Evolutionary conservation across 2,888 invertebrate species (phyloP).

Genomic region (Holacanthella duospinosa): DNA sequence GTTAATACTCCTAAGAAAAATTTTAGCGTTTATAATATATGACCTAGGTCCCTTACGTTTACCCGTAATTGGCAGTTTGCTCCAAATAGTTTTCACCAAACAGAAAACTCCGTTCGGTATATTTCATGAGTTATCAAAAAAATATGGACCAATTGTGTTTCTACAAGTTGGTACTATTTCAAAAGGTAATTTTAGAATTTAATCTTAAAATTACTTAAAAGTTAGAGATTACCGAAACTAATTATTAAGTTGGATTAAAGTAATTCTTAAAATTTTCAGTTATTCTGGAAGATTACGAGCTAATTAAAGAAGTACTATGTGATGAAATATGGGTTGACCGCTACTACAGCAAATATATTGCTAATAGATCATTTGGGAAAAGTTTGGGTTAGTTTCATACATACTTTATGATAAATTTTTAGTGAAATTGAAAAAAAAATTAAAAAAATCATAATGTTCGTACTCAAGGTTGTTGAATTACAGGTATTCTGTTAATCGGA

Average conservation of each 20-base stretch:
- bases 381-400: constrained; percentile 19
- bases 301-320: constrained; percentile 20
- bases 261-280: constrained; percentile 14
- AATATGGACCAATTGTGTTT: constrained; percentile 7
- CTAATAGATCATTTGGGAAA: constrained; percentile 29
- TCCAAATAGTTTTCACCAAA: background rate
- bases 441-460: background rate
- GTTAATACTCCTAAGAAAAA: background rate
- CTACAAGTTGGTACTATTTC: background rate
- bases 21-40: background rate
- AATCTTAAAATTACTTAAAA: background rate
- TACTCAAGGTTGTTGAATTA: background rate
- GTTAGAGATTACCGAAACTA: no score
- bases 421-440: no score
- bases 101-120: background rate
- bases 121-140: background rate
- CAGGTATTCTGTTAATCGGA: constrained; percentile 29
- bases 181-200: background rate
- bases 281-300: constrained; percentile 24
- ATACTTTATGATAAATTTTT: background rate
- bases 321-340: constrained; percentile 22
- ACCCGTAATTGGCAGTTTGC: background rate
- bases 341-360: constrained; percentile 21
- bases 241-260: background rate
- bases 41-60: constrained; percentile 3